Evolutionary conservation across 2,888 invertebrate species (phyloP), one percentile per base, ranked within the genome.

Genomic region (Melanostoma scalare): DNA sequence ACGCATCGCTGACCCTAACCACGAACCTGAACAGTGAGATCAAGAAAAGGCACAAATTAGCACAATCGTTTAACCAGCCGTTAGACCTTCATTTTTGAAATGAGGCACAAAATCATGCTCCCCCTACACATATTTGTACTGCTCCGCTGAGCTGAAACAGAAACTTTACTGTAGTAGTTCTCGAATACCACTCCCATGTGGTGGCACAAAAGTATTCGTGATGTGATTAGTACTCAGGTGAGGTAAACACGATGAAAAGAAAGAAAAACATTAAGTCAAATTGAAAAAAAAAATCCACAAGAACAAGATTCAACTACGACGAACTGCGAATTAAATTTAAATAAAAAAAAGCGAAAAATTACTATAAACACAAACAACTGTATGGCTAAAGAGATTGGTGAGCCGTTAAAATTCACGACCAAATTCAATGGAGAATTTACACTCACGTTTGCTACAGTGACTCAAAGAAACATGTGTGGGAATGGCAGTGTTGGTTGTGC

Each of bases 211-310:
- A 44, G 31, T 50, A 61, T 50, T 71, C 36, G 38, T 60, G 46
- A 65, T 61, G 38, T 60, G 46, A 65, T 61, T 58, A 40, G 63
- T 53, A 65, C 75, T 65, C 58, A 69, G 75, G 69, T 71, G 46
- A 80, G 75, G 80, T 71, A 75, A 48, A 80, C 79, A 80, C 79
- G 79, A 80, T 79, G 50, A 42, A 53, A 44, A 33, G 36, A 68
- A 9, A 40, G 53, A 35, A 63, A n/a, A 30, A 42, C 55, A 50
- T 44, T 30, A 4, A 50, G 33, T 40, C 31, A 20, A 60, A 48
- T 40, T 8, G 48, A 63, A 75, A 52, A 36, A 8, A 63, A 46
- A 20, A 56, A 44, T 46, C 58, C 38, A 56, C n/a, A 40, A 76
- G 56, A 75, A 75, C 46, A 71, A 75, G 63, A 69, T 75, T 63